Conservation (phyloP, 1,140 invertebrate species). For the Drosophila guanche region DNA sequence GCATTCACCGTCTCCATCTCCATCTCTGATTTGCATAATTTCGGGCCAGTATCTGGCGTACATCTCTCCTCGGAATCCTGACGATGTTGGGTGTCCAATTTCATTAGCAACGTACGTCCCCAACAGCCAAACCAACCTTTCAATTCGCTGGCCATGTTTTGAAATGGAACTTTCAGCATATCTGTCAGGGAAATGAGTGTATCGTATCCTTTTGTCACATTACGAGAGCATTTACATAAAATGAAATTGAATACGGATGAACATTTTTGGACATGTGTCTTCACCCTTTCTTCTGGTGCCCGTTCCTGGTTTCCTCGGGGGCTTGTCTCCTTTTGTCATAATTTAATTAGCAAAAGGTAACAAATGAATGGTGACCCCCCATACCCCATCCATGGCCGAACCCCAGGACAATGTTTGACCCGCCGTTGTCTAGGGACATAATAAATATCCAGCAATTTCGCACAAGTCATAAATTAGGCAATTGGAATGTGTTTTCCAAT, state of each 20-base stretch:
- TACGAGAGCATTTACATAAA: conserved; percentile 78
- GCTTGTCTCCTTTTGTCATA: conserved; percentile 47
- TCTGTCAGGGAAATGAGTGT: conserved; percentile 78
- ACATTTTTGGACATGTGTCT: conserved; percentile 67
- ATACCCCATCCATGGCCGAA: too few species aligned
- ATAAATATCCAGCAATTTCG: conserved; percentile 64
- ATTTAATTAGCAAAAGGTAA: conserved; percentile 73
- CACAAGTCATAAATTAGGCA: conserved; percentile 76
- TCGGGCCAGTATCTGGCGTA: conserved; percentile 36
- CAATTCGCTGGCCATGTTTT: conserved; percentile 52
- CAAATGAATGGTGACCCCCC: conserved; percentile 44
- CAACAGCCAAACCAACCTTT: conserved; percentile 28
- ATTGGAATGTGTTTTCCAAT: conserved; percentile 80
- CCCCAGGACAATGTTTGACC: conserved; percentile 27
- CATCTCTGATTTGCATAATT: conserved; percentile 77
- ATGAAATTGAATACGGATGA: conserved; percentile 75
- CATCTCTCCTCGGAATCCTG: conserved; percentile 10
- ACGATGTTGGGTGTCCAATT: conserved; percentile 77
- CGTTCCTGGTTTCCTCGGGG: too few species aligned
- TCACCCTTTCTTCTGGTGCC: conserved; percentile 21
- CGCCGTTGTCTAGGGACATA: conserved; percentile 42
- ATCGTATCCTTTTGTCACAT: conserved; percentile 68
- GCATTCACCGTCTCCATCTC: conserved; percentile 38
- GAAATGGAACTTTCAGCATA: conserved; percentile 69
- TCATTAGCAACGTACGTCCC: conserved; percentile 71